phyloP scores from a whole-genome alignment of 2,113 vertebrate species.

The Colinus virginianus region DNA sequence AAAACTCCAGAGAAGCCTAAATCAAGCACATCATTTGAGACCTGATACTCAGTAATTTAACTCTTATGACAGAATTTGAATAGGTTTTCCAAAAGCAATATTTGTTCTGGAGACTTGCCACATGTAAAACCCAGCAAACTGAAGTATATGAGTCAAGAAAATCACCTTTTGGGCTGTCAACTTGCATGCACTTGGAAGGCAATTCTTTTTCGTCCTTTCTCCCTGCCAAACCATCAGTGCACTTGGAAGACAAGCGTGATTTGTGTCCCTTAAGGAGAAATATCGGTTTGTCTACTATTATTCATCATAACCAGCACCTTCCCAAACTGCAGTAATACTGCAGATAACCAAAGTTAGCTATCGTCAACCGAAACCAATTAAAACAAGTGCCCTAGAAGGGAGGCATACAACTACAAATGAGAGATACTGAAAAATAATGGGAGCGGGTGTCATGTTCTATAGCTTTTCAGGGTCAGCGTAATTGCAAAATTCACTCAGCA shows the following conservation, averaged over 20 bases:
- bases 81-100: constrained; percentile 67
- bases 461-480: background rate
- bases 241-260: constrained; percentile 24
- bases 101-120: constrained; percentile 70
- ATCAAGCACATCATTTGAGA: constrained; percentile 54
- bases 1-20: constrained; percentile 58
- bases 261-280: constrained; percentile 8
- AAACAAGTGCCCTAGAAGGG: background rate
- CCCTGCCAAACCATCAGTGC: constrained; percentile 37
- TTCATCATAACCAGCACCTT: constrained; percentile 9
- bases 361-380: background rate
- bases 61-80: constrained; percentile 42
- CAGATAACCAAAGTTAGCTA: background rate
- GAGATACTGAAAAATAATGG: constrained; percentile 13
- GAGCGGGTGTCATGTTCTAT: background rate
- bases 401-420: background rate
- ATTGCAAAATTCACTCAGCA: background rate
- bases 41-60: constrained; percentile 54
- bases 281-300: background rate
- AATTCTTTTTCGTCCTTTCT: constrained; percentile 42
- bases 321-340: background rate
- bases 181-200: constrained; percentile 35
- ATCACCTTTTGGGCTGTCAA: constrained; percentile 46
- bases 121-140: constrained; percentile 28
- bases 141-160: constrained; percentile 52